These are phyloP conservation scores for Pygoscelis antarcticus DNA, from an alignment of 2,113 vertebrate genomes.

Conservation along the genomic window DNA sequence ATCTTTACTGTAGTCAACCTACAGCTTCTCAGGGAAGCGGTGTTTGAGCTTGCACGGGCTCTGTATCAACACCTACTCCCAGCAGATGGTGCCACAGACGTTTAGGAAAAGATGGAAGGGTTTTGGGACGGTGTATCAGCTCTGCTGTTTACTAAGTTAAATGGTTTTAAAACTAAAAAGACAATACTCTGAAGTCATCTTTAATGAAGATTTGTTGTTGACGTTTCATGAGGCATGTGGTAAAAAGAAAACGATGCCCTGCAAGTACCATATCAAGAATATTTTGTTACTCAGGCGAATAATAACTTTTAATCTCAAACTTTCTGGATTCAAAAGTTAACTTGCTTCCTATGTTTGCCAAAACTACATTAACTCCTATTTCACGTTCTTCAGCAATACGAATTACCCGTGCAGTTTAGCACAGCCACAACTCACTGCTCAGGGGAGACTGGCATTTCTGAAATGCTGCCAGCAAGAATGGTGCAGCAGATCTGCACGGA, in stretches of 20 bases:
- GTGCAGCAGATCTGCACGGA: neutral
- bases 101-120: neutral
- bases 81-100: neutral
- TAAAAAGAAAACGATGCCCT: neutral
- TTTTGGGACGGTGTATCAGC: neutral
- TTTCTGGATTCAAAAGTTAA: neutral
- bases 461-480: neutral
- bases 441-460: neutral
- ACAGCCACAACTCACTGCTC: neutral
- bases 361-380: neutral
- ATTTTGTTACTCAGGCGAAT: neutral
- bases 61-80: neutral
- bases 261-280: neutral
- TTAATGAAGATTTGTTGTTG: neutral
- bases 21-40: neutral
- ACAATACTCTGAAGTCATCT: neutral
- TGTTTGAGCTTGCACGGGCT: neutral
- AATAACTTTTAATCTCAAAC: neutral
- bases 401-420: neutral
- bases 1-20: neutral
- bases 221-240: fast-evolving
- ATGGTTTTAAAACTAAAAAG: neutral
- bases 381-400: neutral
- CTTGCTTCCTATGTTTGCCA: neutral
- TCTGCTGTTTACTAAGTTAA: neutral